Conservation (phyloP, 1,140 invertebrate species). For the Bicyclus anynana region DNA sequence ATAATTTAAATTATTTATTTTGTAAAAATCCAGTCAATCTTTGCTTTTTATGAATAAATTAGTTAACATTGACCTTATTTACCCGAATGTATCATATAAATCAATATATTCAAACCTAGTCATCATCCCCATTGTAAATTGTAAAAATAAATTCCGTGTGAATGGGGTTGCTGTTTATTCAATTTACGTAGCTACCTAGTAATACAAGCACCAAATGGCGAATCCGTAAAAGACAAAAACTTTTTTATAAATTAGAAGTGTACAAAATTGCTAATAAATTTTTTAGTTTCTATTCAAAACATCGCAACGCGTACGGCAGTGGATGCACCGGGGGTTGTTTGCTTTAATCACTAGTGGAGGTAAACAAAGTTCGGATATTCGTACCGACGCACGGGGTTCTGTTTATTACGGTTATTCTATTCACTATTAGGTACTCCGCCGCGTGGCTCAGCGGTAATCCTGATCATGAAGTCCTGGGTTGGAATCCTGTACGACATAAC, state of each 20-base stretch:
- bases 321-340: slow-evolving; percentile 3
- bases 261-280: neutral
- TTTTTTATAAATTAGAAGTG: neutral
- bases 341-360: slow-evolving; percentile 5
- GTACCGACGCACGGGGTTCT: neutral
- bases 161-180: no score
- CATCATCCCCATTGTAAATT: no score
- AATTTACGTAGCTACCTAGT: no score
- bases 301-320: neutral
- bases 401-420: slow-evolving; percentile 6
- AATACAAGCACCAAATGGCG: neutral
- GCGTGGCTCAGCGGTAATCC: neutral
- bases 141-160: no score
- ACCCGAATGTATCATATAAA: no score
- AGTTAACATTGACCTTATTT: no score
- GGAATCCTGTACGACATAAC: no score
- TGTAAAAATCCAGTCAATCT: no score
- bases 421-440: neutral
- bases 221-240: neutral
- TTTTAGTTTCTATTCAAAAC: neutral
- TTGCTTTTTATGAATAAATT: no score
- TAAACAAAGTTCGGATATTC: slow-evolving; percentile 4
- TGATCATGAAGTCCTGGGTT: no score
- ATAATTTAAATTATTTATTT: no score
- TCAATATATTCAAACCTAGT: no score